phyloP scores from a whole-genome alignment of 2,113 vertebrate species.

The Holacanthus passer region DNA sequence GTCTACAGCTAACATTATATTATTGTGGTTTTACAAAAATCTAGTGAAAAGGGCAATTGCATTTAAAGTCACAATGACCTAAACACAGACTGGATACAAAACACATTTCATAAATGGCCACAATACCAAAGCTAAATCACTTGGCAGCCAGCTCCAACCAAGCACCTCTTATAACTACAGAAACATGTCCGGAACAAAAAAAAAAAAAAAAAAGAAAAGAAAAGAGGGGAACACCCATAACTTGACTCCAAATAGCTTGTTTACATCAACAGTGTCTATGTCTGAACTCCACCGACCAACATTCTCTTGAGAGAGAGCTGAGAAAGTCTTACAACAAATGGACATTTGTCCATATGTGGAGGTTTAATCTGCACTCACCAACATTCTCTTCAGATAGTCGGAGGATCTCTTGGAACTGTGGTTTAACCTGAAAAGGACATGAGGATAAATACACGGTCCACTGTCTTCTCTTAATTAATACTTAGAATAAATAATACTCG shows the following conservation, averaged over 20 bases:
- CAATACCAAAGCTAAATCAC: constrained; percentile 68
- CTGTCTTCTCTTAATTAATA: background rate
- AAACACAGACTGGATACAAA: constrained; percentile 49
- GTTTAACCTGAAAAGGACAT: constrained; percentile 90
- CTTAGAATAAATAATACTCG: no score
- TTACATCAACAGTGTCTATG: constrained; percentile 60
- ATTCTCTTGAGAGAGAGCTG: constrained; percentile 27
- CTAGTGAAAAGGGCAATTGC: background rate
- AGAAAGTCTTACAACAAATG: constrained; percentile 25
- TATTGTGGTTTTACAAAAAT: constrained; percentile 30
- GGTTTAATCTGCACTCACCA: constrained; percentile 85
- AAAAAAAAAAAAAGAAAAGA: constrained; percentile 6
- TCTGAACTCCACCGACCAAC: constrained; percentile 54
- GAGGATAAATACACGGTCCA: background rate
- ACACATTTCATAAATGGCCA: constrained; percentile 70
- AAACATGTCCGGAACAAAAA: constrained; percentile 67
- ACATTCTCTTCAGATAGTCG: constrained; percentile 97
- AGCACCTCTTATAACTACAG: constrained; percentile 60
- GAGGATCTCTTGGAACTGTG: constrained; percentile 99
- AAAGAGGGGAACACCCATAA: constrained; percentile 65
- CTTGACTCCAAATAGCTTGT: constrained; percentile 72
- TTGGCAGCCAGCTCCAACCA: constrained; percentile 67
- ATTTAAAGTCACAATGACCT: constrained; percentile 33
- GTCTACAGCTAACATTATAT: constrained; percentile 17
- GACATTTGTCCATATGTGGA: constrained; percentile 20